These are phyloP conservation scores for Bergia puertoricense DNA, from an alignment of 92 coral and sea anemone species.

Conservation along the genomic window DNA sequence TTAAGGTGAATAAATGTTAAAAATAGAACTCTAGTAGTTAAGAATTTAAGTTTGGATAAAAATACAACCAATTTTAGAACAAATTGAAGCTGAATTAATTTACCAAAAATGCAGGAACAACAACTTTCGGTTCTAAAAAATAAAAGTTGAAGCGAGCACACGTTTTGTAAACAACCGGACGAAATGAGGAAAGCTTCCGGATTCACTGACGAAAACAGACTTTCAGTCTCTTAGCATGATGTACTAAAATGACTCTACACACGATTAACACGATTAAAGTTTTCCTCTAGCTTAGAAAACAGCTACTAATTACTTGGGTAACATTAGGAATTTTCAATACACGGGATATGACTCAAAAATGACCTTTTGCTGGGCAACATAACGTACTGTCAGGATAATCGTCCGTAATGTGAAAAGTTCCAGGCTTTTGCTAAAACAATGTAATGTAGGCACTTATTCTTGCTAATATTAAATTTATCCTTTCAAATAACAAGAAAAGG, in stretches of 20 bases:
- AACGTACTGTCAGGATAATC: neutral
- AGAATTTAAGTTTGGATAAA: too few relatives aligned
- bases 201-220: neutral
- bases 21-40: too few relatives aligned
- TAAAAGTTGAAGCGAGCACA: too few relatives aligned
- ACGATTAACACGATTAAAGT: neutral
- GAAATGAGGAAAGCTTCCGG: neutral
- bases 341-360: neutral
- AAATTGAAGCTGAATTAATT: too few relatives aligned
- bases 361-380: neutral
- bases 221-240: neutral
- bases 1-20: too few relatives aligned
- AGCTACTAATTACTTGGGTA: neutral
- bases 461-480: neutral
- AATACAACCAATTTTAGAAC: too few relatives aligned
- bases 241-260: neutral
- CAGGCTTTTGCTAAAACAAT: neutral
- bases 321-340: too few relatives aligned
- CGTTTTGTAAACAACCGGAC: too few relatives aligned
- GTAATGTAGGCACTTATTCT: neutral
- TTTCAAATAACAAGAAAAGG: neutral
- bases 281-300: neutral
- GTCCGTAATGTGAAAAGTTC: neutral
- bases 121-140: too few relatives aligned
- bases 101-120: too few relatives aligned